Evolutionary conservation across 2,888 invertebrate species (phyloP), one percentile per base, ranked within the genome.

Genomic region (Mythimna impura): DNA sequence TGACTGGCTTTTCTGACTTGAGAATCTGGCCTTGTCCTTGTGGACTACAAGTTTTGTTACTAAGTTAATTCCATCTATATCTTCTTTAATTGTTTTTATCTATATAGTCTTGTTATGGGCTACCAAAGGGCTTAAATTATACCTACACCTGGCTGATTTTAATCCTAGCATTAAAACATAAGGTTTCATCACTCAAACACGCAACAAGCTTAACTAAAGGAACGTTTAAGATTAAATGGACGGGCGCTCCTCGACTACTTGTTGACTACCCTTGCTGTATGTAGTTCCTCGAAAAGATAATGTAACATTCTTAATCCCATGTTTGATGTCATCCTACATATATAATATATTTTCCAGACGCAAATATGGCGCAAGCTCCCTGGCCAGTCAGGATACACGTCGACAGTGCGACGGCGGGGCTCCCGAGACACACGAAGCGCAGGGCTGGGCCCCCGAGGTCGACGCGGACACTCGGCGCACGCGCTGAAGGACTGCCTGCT

Each of bases 381-480:
- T 43, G 83, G 94, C 0, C 90, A 97, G 65, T 73, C 87, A 43
- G 82, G 75, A 70, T 98, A 97, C 97, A 68, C 97, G 66, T 95
- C 97, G 70, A 78, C 86, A 17, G 76, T 58, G 92, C 96, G 96
- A 90, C 73, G 90, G 79, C 78, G 89, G 36, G 78, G 97, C 76
- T 93, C 97, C 94, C 93, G 71, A 30, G 86, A 80, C 73, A 54
- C 85, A 50, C 78, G 88, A 50, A 92, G 96, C 63, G 97, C 97
- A 2, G 87, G 75, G 9, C 83, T 68, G 55, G 96, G 88, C 3
- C 98, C 98, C n/a, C 97, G 97, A 86, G 98, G 98, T 4, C 96
- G 99, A 54, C 96, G 98, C 72, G 98, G 98, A 0, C 99, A 99
- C 94, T 97, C 98, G 0, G 98, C 98, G 22, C 97, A 98, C 74